These are phyloP conservation scores for Philereme transversata DNA, from an alignment of 2,888 invertebrate genomes.

Conservation along the genomic window DNA sequence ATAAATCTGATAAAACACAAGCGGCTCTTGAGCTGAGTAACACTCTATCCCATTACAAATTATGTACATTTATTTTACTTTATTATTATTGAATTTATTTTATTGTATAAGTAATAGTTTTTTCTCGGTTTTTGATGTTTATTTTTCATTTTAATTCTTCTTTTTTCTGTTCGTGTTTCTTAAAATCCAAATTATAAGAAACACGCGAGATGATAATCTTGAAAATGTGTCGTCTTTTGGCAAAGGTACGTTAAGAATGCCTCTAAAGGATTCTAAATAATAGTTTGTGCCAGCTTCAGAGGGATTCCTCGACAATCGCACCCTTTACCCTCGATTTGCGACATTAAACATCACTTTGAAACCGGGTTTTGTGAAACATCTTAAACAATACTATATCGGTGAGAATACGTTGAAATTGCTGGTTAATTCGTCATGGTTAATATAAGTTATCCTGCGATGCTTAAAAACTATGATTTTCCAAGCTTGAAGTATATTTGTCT, in stretches of 20 bases:
- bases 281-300: constrained; percentile 57
- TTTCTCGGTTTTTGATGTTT: too few relatives aligned
- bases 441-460: neutral
- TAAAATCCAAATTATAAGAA: too few relatives aligned
- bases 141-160: neutral
- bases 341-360: constrained; percentile 58
- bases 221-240: neutral
- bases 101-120: too few relatives aligned
- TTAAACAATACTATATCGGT: constrained; percentile 37
- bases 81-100: too few relatives aligned
- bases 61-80: too few relatives aligned
- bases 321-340: constrained; percentile 51
- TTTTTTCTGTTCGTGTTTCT: neutral
- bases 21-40: too few relatives aligned
- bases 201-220: neutral
- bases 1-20: too few relatives aligned
- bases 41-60: too few relatives aligned
- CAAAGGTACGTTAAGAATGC: constrained; percentile 29
- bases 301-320: constrained; percentile 53
- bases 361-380: constrained; percentile 49
- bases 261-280: constrained; percentile 52
- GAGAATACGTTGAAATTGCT: neutral
- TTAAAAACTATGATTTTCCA: too few relatives aligned
- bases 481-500: too few relatives aligned
- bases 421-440: constrained; percentile 17